phyloP scores from a whole-genome alignment of 2,797 vertebrate genomes.

The Dendrocincla fuliginosa region DNA sequence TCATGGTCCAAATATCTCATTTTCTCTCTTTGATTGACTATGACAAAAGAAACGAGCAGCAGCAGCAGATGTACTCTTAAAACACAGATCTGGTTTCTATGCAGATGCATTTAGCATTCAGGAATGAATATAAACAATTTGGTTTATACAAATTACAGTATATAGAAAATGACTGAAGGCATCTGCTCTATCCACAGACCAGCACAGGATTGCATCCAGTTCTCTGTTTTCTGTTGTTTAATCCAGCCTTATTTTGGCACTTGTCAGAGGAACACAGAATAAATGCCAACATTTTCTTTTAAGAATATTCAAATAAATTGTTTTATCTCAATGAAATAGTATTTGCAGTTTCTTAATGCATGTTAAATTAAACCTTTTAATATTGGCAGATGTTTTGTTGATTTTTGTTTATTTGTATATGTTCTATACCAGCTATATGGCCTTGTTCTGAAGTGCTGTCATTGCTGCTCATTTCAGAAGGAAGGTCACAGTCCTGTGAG shows the following conservation, averaged over 20 bases:
- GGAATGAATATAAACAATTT: slow-evolving; percentile 37
- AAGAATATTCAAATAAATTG: background rate
- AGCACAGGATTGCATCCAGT: slow-evolving; percentile 10
- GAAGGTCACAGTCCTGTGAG: background rate
- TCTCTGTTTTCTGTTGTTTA: slow-evolving; percentile 30
- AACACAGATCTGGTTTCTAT: slow-evolving; percentile 42
- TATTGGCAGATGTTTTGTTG: background rate
- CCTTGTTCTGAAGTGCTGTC: background rate
- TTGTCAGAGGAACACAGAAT: background rate
- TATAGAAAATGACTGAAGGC: slow-evolving; percentile 37
- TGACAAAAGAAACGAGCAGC: slow-evolving; percentile 50
- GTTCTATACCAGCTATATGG: background rate
- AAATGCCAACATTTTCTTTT: slow-evolving; percentile 21
- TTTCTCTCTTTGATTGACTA: slow-evolving; percentile 45
- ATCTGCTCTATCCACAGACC: slow-evolving; percentile 39
- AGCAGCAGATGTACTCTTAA: slow-evolving; percentile 58
- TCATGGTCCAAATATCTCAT: slow-evolving; percentile 30
- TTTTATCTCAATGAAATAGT: background rate
- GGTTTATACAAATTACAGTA: slow-evolving; percentile 6
- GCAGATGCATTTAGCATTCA: slow-evolving; percentile 51
- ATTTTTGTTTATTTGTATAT: background rate
- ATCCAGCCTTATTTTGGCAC: slow-evolving; percentile 22
- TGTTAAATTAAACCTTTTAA: background rate
- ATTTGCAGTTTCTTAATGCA: background rate
- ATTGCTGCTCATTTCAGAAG: background rate